Evolutionary conservation across 2,797 vertebrate species (phyloP).

Genomic region (Girardinus metallicus): DNA sequence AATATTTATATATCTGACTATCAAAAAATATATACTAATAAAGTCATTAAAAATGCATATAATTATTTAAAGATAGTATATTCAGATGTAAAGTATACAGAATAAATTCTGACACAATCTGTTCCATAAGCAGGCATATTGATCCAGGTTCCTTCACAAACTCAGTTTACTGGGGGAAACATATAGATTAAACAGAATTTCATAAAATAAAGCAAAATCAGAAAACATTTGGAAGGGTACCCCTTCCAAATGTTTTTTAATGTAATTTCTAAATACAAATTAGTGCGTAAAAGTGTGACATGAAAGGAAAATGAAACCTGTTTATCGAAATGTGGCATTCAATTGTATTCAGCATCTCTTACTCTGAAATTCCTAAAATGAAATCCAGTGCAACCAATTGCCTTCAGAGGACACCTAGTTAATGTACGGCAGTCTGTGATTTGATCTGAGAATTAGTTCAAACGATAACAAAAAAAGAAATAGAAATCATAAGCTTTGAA

Average conservation of each 20-base stretch:
- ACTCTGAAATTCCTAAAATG: background rate
- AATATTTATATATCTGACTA: background rate
- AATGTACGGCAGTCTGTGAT: background rate
- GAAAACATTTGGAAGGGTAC: background rate
- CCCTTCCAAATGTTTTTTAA: background rate
- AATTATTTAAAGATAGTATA: background rate
- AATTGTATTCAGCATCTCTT: background rate
- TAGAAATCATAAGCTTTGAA: too few species aligned
- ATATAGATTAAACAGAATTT: background rate
- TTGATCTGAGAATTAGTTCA: background rate
- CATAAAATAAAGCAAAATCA: background rate
- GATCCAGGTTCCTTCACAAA: too few species aligned
- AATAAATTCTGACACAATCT: too few species aligned
- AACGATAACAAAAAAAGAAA: background rate
- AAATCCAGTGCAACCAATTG: too few species aligned
- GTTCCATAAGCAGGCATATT: too few species aligned
- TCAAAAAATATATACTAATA: background rate
- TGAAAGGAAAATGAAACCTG: too few species aligned
- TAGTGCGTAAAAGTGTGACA: background rate
- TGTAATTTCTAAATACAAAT: background rate
- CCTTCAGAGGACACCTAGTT: background rate
- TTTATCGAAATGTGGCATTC: background rate
- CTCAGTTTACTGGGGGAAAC: too few species aligned
- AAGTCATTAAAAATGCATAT: background rate
- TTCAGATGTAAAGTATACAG: background rate